Evolutionary conservation across 2,797 vertebrate species (phyloP).

Genomic region (Leptodactylus fallax): DNA sequence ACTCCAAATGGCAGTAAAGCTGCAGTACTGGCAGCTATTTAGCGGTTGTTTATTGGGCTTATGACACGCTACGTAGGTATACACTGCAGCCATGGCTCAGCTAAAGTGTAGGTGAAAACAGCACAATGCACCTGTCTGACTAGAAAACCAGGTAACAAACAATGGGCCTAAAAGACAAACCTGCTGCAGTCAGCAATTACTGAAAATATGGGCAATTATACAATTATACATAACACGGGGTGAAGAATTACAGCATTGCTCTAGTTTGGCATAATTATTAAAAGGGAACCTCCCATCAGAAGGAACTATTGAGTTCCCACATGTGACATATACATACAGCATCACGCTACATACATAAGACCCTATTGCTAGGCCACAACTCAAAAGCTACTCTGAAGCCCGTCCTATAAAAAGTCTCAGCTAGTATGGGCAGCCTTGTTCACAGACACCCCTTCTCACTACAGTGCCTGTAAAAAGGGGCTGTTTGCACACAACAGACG

Average conservation of each 20-base stretch:
- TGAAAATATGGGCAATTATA: neutral
- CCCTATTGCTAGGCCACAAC: too few species aligned
- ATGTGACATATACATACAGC: neutral
- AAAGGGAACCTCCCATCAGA: neutral
- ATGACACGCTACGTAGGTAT: too few species aligned
- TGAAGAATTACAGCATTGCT: neutral
- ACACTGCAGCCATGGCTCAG: too few species aligned
- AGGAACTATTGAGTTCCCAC: neutral
- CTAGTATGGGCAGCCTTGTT: neutral
- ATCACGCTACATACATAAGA: too few species aligned
- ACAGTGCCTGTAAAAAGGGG: neutral
- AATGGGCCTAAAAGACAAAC: neutral
- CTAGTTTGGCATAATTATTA: neutral
- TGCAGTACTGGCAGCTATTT: too few species aligned
- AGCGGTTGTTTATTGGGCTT: too few species aligned
- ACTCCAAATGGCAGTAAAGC: too few species aligned
- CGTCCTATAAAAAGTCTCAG: too few species aligned
- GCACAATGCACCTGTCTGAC: neutral
- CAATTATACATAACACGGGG: neutral
- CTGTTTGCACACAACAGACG: too few species aligned
- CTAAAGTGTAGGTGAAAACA: too few species aligned
- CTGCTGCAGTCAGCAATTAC: neutral
- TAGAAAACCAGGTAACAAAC: neutral
- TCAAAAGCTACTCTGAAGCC: too few species aligned
- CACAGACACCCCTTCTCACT: neutral